Base-by-base conservation (phyloP, 1,140 invertebrate species). In the Tetramorium alpestre region DNA sequence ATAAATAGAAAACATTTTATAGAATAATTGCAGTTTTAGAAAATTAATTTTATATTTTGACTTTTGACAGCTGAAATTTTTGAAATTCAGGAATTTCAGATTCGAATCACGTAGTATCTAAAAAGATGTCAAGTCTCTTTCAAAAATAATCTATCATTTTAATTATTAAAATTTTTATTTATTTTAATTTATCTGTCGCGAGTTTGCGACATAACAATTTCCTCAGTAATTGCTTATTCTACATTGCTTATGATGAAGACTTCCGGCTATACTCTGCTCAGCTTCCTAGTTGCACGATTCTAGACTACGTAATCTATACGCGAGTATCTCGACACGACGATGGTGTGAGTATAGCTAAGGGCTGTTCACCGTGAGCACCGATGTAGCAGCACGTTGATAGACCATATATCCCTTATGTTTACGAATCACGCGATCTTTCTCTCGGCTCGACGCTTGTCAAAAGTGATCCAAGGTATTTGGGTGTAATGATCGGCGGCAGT, bases 341-440 rank as follows among this genome's bases (percentile, higher is more conserved):
- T 18, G 62, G 49, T 64, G 64, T 47, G 54, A 44, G 54, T 72
- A n/a, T 49, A n/a, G n/a, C 82, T 58, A 18, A 72, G 28, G 78
- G 75, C 41, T 22, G 49, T 49, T 75, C 58, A 47, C 70, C 76
- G 72, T 67, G 56, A 85, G 67, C 75, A 44, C 11, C 33, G 86
- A 81, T 13, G 69, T 64, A 41, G 85, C 65, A 80, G 80, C 81
- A 65, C 25, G 38, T 70, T 62, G 76, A 72, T 67, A 67, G 51
- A 67, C 56, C 77, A 54, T 78, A 87, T 86, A 80, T 89, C 89
- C 62, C 73, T 89, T 89, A 91, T 80, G 86, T 82, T 58, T 56
- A 60, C 49, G 86, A 49, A 90, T 90, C 91, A 92, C 90, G 90
- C 91, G 60, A 91, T 87, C 75, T 67, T 82, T 88, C 60, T 88